Base-by-base conservation (phyloP, 2,888 invertebrate species). In the Furcula furcula region DNA sequence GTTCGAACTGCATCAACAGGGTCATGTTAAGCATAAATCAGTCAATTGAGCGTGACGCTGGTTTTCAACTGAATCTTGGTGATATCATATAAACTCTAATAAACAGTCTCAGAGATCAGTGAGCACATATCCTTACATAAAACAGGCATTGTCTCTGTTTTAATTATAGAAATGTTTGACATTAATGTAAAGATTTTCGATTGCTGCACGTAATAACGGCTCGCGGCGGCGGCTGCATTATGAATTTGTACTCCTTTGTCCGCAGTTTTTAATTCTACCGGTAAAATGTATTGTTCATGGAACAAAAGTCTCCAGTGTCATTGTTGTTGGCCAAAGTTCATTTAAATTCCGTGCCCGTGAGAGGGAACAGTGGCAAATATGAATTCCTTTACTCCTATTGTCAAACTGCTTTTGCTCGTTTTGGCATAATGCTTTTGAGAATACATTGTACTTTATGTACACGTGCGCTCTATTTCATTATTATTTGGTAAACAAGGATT, bases 311-410 rank as follows among this genome's bases (percentile, higher is more conserved):
- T 71, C 73, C 70, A 77, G 81, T 85, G 82, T 85, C 85, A 86
- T 86, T 85, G 83, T 85, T 82, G 85, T 81, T 80, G 79, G 81
- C 78, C 81, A 85, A 84, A 86, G 87, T 86, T 86, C 85, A 86
- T 87, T 87, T 86, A 83, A 84, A 86, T 86, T 86, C 85, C 72
- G 72, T 62, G 71, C 76, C 78, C 76, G 82, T 82, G 81, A 84
- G 83, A 80, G 80, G 70, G 77, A 83, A 84, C 85, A 77, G 84
- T 84, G 76, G 82, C 84, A 84, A 86, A 85, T 87, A 84, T 85
- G 85, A 85, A 84, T 85, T 83, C 81, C 81, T 82, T 81, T 81
- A 77, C 76, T 75, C 68, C 79, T 69, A 84, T 85, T 86, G 83
- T 85, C 78, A 76, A 76, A 80, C 75, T 76, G 78, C 68, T 77